A percentile compares a stretch with the other conserved stretches of the same genome.
Evolutionary conservation across 64 coral and sea anemone genomes (phyloP).

Genomic region (Pocillopora damicornis): DNA sequence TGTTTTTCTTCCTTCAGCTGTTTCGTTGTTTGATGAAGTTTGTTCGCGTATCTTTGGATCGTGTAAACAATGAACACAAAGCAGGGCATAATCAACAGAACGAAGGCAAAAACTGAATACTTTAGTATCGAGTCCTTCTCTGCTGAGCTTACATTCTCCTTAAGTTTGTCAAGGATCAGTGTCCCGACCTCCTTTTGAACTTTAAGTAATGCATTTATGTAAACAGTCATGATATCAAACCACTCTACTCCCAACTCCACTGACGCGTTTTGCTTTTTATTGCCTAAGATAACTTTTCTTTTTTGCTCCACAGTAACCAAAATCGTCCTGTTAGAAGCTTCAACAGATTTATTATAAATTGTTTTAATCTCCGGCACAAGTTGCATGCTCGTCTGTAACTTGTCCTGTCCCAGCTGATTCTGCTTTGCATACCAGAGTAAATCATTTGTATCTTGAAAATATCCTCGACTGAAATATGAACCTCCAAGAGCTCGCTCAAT

Average conservation of each 20-base stretch:
- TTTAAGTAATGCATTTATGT: constrained; percentile 49
- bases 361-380: constrained; percentile 51
- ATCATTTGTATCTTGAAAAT: constrained; percentile 42
- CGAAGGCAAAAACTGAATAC: constrained; percentile 16
- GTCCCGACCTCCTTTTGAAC: constrained; percentile 43
- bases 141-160: not conserved
- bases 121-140: constrained; percentile 4
- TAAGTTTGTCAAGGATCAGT: not conserved
- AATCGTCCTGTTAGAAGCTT: not conserved
- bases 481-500: constrained; percentile 64
- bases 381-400: constrained; percentile 21
- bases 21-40: constrained; percentile 45
- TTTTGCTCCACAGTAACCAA: not conserved
- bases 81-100: constrained; percentile 38
- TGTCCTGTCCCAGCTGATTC: constrained; percentile 23
- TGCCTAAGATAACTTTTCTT: constrained; percentile 50
- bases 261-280: constrained; percentile 6
- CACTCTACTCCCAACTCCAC: constrained; percentile 1
- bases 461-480: constrained; percentile 43
- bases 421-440: constrained; percentile 61
- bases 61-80: constrained; percentile 51
- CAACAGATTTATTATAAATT: constrained; percentile 31
- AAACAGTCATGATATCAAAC: constrained; percentile 59
- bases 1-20: constrained; percentile 70
- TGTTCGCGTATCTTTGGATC: constrained; percentile 55